Percentiles rank a stretch among this genome's conserved stretches.
Evolutionary conservation across 2,888 invertebrate genomes (phyloP).

Genomic region (Ochropacha duplaris): DNA sequence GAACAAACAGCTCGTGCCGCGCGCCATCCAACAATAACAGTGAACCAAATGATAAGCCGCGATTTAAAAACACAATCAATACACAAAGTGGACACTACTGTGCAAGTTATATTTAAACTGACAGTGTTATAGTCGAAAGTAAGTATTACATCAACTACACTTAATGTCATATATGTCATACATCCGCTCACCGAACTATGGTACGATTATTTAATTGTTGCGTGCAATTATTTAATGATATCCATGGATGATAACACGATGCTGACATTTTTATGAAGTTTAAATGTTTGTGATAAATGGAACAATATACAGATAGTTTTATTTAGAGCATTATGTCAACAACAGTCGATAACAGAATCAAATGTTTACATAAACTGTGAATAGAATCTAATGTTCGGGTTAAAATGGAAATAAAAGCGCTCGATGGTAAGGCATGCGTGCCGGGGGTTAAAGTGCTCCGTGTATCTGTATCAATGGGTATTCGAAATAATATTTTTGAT

Average conservation of each 20-base stretch:
- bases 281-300: background rate
- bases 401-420: background rate
- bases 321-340: slow-evolving; percentile 10
- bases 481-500: slow-evolving; percentile 49
- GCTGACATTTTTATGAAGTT: background rate
- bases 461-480: slow-evolving; percentile 35
- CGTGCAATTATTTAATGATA: background rate
- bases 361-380: slow-evolving; percentile 29
- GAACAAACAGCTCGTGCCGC: slow-evolving; percentile 24
- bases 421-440: background rate
- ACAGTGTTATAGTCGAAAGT: background rate
- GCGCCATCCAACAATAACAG: slow-evolving; percentile 5
- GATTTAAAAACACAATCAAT: slow-evolving; percentile 1
- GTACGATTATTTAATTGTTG: background rate
- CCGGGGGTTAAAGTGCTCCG: background rate
- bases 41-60: background rate
- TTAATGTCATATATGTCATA: background rate
- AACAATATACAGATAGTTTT: background rate
- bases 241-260: background rate
- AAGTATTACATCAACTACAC: background rate
- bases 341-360: slow-evolving; percentile 25
- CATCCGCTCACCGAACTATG: background rate
- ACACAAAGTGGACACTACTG: slow-evolving; percentile 4
- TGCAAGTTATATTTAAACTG: slow-evolving; percentile 1
- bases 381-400: slow-evolving; percentile 13